Conservation (phyloP, 2,797 vertebrate species). For the Amblyraja radiata region DNA sequence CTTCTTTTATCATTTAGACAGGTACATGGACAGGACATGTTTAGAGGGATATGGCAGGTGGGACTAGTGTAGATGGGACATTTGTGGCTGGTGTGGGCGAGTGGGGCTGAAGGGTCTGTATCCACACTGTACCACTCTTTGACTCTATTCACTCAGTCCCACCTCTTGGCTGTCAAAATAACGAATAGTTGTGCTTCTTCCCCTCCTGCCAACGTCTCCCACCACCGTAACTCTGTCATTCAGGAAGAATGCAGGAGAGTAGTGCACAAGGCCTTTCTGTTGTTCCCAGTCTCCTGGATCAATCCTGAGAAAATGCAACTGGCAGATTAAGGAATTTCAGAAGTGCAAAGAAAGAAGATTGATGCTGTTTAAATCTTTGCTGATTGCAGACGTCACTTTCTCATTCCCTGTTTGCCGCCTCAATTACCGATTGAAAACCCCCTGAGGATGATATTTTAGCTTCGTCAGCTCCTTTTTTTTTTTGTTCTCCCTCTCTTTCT, state of each 20-base stretch:
- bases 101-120: too few species aligned
- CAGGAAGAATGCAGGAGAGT: neutral
- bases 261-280: neutral
- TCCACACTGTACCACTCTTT: too few species aligned
- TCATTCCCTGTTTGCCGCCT: neutral
- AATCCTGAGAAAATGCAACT: slow-evolving; percentile 17
- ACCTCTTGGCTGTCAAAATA: neutral
- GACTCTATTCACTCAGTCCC: neutral
- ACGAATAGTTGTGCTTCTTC: neutral
- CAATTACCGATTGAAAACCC: slow-evolving; percentile 39
- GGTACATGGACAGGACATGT: too few species aligned
- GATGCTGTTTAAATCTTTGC: slow-evolving; percentile 29
- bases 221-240: neutral
- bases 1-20: neutral
- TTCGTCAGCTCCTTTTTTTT: slow-evolving; percentile 47
- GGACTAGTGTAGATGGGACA: too few species aligned
- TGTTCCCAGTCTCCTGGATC: slow-evolving; percentile 5
- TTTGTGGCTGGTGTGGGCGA: too few species aligned
- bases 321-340: slow-evolving; percentile 7
- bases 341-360: slow-evolving; percentile 22
- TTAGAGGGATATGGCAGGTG: too few species aligned
- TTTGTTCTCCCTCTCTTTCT: slow-evolving; percentile 21
- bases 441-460: slow-evolving; percentile 43
- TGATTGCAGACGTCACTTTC: slow-evolving; percentile 26
- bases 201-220: neutral